Evolutionary conservation across 1,140 invertebrate genomes (phyloP).

Genomic region (Sminthurides bifidus): DNA sequence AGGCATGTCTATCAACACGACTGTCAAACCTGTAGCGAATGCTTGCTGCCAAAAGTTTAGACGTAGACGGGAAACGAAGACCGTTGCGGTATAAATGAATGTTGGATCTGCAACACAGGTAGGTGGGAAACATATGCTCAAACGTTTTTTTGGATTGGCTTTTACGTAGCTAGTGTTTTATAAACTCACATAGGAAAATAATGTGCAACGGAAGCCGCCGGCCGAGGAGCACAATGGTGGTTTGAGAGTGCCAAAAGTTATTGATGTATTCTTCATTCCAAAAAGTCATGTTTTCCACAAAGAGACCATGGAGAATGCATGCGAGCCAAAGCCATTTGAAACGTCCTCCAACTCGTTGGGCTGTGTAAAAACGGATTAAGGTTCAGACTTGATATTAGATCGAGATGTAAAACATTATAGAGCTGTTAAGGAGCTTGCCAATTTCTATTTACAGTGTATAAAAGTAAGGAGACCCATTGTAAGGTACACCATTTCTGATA

Average conservation of each 20-base stretch:
- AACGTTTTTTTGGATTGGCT: not conserved
- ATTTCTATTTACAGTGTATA: constrained; percentile 42
- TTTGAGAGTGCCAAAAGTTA: constrained; percentile 68
- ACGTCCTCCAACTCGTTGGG: constrained; percentile 51
- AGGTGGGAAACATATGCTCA: not conserved
- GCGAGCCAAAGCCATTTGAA: constrained; percentile 58
- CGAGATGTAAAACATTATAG: constrained; percentile 24
- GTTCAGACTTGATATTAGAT: not conserved
- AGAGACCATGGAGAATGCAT: constrained; percentile 52
- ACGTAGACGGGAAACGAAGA: constrained; percentile 50
- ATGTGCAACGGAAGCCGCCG: constrained; percentile 56
- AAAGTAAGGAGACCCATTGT: constrained; percentile 45
- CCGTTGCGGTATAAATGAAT: constrained; percentile 60
- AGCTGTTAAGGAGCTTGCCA: not conserved
- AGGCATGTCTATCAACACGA: constrained; percentile 62
- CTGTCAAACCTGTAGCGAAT: constrained; percentile 60
- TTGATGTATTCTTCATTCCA: constrained; percentile 49
- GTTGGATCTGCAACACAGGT: constrained; percentile 47
- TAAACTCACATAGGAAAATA: constrained; percentile 49
- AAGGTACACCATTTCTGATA: constrained; percentile 43
- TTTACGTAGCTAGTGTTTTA: not conserved
- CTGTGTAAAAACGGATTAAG: constrained; percentile 37
- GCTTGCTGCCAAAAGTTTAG: constrained; percentile 55
- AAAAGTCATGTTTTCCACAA: constrained; percentile 49
- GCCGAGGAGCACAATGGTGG: constrained; percentile 55